Percentiles rank a stretch among this genome's conserved stretches.
Evolutionary conservation across 2,113 vertebrate species (phyloP).

Genomic region (Glareola pratincola): DNA sequence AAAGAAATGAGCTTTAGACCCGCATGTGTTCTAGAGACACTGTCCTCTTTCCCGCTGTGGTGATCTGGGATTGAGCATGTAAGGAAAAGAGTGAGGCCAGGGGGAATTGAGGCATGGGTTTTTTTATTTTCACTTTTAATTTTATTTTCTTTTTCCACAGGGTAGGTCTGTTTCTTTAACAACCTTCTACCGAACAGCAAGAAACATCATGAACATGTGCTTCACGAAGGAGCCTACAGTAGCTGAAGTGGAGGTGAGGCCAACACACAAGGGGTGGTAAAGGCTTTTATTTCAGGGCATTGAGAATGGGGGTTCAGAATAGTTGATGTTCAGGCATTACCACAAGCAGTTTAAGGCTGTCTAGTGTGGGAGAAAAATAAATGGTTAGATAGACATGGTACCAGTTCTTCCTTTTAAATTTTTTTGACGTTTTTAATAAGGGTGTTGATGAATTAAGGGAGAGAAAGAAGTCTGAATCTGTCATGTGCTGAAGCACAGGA

Average conservation of each 20-base stretch:
- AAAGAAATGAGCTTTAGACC: not conserved
- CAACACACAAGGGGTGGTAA: not conserved
- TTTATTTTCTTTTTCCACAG: conserved; percentile 74
- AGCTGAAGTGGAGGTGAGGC: conserved; percentile 92
- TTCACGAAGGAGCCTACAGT: conserved; percentile 95
- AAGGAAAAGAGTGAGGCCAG: not conserved
- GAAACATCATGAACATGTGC: conserved; percentile 99
- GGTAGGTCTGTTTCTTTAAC: conserved; percentile 98
- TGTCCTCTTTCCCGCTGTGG: not conserved
- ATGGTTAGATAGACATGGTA: not conserved
- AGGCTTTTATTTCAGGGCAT: not conserved
- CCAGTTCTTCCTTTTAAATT: not conserved
- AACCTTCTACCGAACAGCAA: conserved; percentile 97
- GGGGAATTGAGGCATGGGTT: rapidly evolving
- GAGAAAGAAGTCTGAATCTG: not conserved
- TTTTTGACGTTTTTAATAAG: not conserved
- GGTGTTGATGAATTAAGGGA: not conserved
- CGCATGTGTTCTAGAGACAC: not conserved
- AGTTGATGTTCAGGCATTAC: not conserved
- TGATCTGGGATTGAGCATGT: not conserved
- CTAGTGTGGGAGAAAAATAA: not conserved
- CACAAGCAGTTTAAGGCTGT: not conserved
- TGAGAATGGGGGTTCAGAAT: not conserved
- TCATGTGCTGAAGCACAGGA: not conserved
- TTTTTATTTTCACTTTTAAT: not conserved